Percentiles rank a stretch among this genome's conserved stretches.
Conservation (phyloP, 2,888 invertebrate species). For the Cosmopolites sordidus region DNA sequence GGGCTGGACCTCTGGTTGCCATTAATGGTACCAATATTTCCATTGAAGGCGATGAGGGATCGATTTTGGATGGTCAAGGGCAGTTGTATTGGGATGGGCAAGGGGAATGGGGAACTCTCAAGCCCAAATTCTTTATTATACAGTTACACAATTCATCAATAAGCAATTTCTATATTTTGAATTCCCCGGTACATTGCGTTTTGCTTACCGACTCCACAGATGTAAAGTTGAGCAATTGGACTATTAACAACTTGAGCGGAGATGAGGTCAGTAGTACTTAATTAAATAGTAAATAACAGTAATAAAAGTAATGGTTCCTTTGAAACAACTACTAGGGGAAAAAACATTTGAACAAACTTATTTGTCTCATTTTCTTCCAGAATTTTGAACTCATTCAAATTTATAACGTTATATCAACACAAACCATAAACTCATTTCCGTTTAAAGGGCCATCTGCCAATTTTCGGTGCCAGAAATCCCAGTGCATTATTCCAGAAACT, state of each 20-base stretch:
- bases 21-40: conserved; percentile 20
- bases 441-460: too few species aligned
- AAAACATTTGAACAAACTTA: too few species aligned
- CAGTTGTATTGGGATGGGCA: conserved; percentile 30
- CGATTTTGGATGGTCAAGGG: conserved; percentile 29
- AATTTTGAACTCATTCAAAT: too few species aligned
- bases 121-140: conserved; percentile 30
- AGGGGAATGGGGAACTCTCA: conserved; percentile 28
- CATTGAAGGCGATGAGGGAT: conserved; percentile 18
- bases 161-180: conserved; percentile 25
- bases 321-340: too few species aligned
- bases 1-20: conserved; percentile 19
- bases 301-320: too few species aligned
- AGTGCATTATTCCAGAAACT: too few species aligned
- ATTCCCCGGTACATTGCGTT: conserved; percentile 29
- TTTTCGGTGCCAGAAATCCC: too few species aligned
- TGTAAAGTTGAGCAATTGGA: conserved; percentile 26
- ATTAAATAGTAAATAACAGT: too few species aligned
- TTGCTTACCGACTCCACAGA: conserved; percentile 26
- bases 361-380: too few species aligned
- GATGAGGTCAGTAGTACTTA: conserved; percentile 28
- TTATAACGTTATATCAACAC: too few species aligned
- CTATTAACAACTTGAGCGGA: conserved; percentile 27
- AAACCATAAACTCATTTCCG: too few species aligned
- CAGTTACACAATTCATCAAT: conserved; percentile 24